Conservation (phyloP, 2,797 vertebrate genomes). For the Acipenser ruthenus region DNA sequence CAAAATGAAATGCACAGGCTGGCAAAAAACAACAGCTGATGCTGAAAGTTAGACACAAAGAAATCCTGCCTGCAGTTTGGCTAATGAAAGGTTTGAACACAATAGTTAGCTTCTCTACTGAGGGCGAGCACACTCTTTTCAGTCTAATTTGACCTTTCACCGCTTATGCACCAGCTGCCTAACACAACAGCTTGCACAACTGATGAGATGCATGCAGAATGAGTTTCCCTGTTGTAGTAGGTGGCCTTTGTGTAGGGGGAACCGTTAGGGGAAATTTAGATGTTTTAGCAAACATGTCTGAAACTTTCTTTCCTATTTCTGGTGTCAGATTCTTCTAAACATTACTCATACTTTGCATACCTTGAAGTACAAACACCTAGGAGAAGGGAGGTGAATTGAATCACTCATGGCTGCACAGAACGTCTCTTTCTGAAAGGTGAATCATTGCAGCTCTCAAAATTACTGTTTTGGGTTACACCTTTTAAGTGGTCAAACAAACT, state of each 20-base stretch:
- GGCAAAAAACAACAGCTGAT: slow-evolving; percentile 10
- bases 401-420: no score
- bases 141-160: slow-evolving; percentile 48
- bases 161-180: slow-evolving; percentile 62
- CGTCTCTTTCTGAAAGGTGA: not conserved
- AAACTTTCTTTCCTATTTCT: not conserved
- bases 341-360: not conserved
- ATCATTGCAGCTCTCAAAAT: not conserved
- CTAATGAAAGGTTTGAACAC: slow-evolving; percentile 18
- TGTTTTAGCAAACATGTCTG: not conserved
- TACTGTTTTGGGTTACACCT: no score
- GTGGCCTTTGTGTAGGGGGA: slow-evolving; percentile 34
- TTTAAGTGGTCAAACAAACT: no score
- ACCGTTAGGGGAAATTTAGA: not conserved
- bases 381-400: no score
- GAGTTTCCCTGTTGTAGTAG: slow-evolving; percentile 36
- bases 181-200: slow-evolving; percentile 56
- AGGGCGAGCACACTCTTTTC: slow-evolving; percentile 36
- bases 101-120: slow-evolving; percentile 26
- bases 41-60: slow-evolving; percentile 31
- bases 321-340: not conserved
- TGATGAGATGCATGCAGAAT: slow-evolving; percentile 46
- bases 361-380: no score
- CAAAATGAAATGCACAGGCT: not conserved
- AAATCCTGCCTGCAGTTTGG: not conserved